Evolutionary conservation across 2,113 vertebrate species (phyloP).

Genomic region (Tringa solitaria): DNA sequence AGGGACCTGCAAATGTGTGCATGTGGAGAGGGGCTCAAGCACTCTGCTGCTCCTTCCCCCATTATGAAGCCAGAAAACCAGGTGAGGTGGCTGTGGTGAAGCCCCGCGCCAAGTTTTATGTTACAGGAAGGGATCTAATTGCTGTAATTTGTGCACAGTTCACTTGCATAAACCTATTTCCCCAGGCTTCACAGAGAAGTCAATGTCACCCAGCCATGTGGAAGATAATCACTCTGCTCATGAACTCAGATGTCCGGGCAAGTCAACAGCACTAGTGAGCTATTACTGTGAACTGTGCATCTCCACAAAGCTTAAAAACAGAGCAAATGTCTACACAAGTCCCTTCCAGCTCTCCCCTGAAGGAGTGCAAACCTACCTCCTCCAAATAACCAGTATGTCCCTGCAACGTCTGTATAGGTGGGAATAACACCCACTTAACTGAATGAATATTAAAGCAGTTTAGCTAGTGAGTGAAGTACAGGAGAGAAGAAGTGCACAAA

Average conservation of each 20-base stretch:
- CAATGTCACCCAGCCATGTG: neutral
- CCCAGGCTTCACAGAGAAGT: neutral
- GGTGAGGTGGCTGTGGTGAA: rapidly evolving
- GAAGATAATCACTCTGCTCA: neutral
- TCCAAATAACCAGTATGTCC: neutral
- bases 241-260: neutral
- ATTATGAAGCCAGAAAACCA: neutral
- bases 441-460: neutral
- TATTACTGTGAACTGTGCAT: neutral
- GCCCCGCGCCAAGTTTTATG: neutral
- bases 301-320: neutral
- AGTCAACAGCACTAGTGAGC: neutral
- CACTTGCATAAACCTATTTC: neutral
- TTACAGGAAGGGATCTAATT: neutral
- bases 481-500: neutral
- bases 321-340: neutral
- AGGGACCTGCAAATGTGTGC: neutral
- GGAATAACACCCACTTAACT: neutral
- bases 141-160: neutral
- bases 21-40: neutral
- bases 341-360: neutral
- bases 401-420: neutral
- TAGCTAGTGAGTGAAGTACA: neutral
- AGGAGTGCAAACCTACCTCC: neutral
- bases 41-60: neutral